phyloP scores from a whole-genome alignment of 2,797 vertebrate genomes.

The Sciurus vulgaris region DNA sequence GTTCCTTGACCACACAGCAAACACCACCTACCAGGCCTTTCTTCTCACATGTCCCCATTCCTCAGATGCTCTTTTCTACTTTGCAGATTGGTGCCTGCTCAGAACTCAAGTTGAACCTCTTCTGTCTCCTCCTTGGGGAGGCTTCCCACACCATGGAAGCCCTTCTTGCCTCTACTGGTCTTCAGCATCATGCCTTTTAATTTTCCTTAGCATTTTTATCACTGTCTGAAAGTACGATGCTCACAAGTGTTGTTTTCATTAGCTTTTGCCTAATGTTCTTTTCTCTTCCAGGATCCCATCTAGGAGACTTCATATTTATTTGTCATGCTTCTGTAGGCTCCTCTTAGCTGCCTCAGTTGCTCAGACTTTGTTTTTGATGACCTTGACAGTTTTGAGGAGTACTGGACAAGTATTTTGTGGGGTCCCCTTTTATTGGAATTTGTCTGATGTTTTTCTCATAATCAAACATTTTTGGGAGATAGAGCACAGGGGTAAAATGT shows the following conservation, averaged over 20 bases:
- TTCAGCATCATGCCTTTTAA: neutral
- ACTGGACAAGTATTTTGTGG: neutral
- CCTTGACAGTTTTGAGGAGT: neutral
- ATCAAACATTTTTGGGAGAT: neutral
- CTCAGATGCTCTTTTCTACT: neutral
- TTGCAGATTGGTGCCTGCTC: neutral
- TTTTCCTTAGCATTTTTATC: neutral
- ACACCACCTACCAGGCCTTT: neutral
- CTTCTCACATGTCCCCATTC: neutral
- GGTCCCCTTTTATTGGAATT: neutral
- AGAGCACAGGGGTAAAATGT: neutral
- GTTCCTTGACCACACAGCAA: neutral
- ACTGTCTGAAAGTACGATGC: neutral
- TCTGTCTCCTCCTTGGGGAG: neutral
- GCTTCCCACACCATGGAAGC: neutral
- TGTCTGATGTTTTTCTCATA: neutral
- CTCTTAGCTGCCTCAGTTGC: neutral
- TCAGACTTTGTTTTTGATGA: conserved; percentile 6
- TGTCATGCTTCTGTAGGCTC: neutral
- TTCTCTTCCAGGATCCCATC: neutral
- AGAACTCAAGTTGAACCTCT: neutral
- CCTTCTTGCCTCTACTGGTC: neutral
- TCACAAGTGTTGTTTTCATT: neutral
- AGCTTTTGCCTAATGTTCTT: neutral
- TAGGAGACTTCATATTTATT: neutral